Base-by-base conservation (phyloP, 2,113 vertebrate genomes). In the Zosterops pallidus region DNA sequence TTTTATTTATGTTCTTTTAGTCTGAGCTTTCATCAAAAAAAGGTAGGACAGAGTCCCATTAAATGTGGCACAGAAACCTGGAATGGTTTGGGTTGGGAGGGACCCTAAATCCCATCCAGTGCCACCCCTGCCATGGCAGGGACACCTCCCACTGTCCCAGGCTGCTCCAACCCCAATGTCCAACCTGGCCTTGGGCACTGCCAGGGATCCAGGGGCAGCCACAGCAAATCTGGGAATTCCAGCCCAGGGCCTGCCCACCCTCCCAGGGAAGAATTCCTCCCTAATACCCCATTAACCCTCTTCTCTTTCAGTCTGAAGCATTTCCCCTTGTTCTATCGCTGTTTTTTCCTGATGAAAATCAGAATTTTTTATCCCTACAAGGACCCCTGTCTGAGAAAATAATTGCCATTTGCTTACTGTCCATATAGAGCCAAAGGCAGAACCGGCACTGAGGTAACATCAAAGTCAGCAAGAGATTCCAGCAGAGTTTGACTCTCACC, bases 231-330 rank as follows among this genome's bases (percentile, higher is more conserved):
- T 79, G 41, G 56, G 56, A 5, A 60, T 4, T 21, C 84, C 46
- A 25, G 42, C 24, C 60, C 55, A 60, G 46, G 17, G 2, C 26
- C 42, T 52, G 0, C 1, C 23, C 85, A 71, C 41, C 29, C 49
- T 35, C 2, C 0, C 41, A 47, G 29, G 9, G 20, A 39, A 2
- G 0, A 35, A 56, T 72, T 80, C 3, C 21, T 14, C 0, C 67
- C 67, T 22, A 33, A 3, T 3, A 72, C 9, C 35, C 26, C 42
- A 33, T 28, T 9, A 65, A 23, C 33, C 18, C 25, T 12, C 3
- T 11, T 9, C 9, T 23, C 42, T 37, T 6, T 33, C 42, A 56
- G 19, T 6, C 6, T 7, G 2, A 50, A 50, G 12, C 46, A 28
- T 33, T 42, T 11, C 14, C 31, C 11, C 26, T 23, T 28, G 12